Conservation (phyloP, 92 coral and sea anemone species). For the Galaxea fascicularis region DNA sequence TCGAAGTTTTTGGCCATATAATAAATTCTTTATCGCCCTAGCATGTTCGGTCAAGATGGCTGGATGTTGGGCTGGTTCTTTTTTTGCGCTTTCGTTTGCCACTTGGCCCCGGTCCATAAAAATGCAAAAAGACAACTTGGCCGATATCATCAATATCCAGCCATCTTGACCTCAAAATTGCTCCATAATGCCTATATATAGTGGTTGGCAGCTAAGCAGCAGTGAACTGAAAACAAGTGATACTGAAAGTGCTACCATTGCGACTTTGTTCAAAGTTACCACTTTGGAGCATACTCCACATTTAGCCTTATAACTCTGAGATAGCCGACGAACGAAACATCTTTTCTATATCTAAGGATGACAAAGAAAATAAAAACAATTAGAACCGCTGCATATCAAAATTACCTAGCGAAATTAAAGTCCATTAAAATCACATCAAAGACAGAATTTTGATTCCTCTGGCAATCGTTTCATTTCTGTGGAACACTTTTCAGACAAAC, state of each 20-base stretch:
- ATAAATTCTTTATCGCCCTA: too few relatives aligned
- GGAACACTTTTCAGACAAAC: slow-evolving; percentile 39
- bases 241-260: slow-evolving; percentile 36
- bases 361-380: slow-evolving; percentile 7
- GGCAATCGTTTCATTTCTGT: slow-evolving; percentile 33
- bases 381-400: not conserved
- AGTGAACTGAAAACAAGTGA: not conserved
- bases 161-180: too few relatives aligned
- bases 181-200: too few relatives aligned
- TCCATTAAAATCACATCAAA: slow-evolving; percentile 32
- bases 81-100: too few relatives aligned
- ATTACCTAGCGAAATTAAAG: slow-evolving; percentile 1
- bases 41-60: too few relatives aligned
- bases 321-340: slow-evolving; percentile 40
- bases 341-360: slow-evolving; percentile 35
- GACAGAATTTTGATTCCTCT: slow-evolving; percentile 45
- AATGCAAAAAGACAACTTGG: too few relatives aligned
- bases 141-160: too few relatives aligned
- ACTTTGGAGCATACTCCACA: slow-evolving; percentile 44
- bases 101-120: too few relatives aligned
- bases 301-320: slow-evolving; percentile 29
- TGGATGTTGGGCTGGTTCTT: too few relatives aligned
- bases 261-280: slow-evolving; percentile 45
- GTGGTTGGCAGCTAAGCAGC: not conserved
- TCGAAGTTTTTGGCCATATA: too few relatives aligned